Evolutionary conservation across 2,888 invertebrate genomes (phyloP), one percentile per base, ranked within the genome.

Genomic region (Platypus cylindrus): DNA sequence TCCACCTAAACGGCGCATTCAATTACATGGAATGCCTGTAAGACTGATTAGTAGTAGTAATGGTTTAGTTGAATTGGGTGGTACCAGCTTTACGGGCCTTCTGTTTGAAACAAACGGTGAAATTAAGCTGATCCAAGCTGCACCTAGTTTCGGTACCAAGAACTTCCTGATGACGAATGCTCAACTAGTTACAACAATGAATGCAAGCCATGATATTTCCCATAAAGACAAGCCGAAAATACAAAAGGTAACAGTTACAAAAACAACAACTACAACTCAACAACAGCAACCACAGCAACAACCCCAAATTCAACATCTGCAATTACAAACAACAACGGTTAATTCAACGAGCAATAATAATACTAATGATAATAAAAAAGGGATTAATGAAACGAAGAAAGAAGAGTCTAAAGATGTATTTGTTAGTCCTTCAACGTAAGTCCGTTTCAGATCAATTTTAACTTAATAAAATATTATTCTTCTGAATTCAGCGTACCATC

Each of bases 381-480:
- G 54, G 12, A 57, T 56, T 37, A 29, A 18, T 30, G 56, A 56
- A 44, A 47, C 67, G 30, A 78, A 77, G 40, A 71, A 75, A 45
- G 79, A 80, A 45, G 65, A 75, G 7, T 67, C 74, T 46, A 77
- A 80, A 47, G 81, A 83, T 46, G 77, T 83, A 22, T 83, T 86
- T 54, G 67, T 85, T 43, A 82, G 79, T 62, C 84, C 85, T 2
- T 74, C 66, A 48, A 59, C 58, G 63, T 63, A 54, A 58, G 61
- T 53, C 12, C 20, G 14, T 25, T 5, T 5, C 8, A 25, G n/a
- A 12, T 25, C 12, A 5, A 25, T 25, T 25, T 11, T 3, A 29
- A 15, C 12, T 1, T 9, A 26, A 22, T 15, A 4, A 14, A 23
- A 13, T 13, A 22, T 32, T n/a, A 13, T 25, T 11, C 8, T 31